A percentile compares a stretch with the other conserved stretches of the same genome.
Conservation (phyloP, 2,113 vertebrate genomes). For the Zosterops hypoxanthus region DNA sequence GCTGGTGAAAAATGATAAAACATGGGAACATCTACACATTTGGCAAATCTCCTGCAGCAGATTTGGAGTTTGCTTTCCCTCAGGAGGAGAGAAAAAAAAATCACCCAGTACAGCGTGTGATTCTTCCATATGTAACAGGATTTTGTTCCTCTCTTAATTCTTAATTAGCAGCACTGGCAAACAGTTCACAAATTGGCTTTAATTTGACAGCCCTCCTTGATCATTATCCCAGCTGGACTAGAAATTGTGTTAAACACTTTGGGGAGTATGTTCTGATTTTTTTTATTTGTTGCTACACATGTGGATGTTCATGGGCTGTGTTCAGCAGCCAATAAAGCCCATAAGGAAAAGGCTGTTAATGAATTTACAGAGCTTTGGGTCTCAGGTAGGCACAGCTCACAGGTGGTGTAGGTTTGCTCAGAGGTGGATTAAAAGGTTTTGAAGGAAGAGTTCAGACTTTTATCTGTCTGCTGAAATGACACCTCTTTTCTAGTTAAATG, state of each 20-base stretch:
- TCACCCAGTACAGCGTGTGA: not conserved
- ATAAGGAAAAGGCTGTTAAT: not conserved
- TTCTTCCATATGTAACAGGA: not conserved
- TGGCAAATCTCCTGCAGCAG: not conserved
- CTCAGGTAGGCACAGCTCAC: not conserved
- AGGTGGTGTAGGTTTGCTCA: not conserved
- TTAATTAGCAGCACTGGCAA: slow-evolving; percentile 21
- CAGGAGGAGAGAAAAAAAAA: not conserved
- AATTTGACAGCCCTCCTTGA: not conserved
- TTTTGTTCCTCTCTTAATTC: slow-evolving; percentile 12
- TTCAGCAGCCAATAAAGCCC: not conserved
- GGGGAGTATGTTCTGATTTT: not conserved
- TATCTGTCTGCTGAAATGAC: not conserved
- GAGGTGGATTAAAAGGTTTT: not conserved
- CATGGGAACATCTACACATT: not conserved
- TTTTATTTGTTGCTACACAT: not conserved
- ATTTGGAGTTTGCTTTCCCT: not conserved
- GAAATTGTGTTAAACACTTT: not conserved
- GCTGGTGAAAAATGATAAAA: not conserved
- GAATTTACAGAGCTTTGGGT: not conserved
- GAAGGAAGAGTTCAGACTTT: not conserved
- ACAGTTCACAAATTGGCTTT: slow-evolving; percentile 4
- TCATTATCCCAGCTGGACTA: not conserved
- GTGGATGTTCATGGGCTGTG: not conserved
- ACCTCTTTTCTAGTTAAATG: not conserved